phyloP scores from a whole-genome alignment of 2,888 invertebrate genomes.

The Adineta ricciae region DNA sequence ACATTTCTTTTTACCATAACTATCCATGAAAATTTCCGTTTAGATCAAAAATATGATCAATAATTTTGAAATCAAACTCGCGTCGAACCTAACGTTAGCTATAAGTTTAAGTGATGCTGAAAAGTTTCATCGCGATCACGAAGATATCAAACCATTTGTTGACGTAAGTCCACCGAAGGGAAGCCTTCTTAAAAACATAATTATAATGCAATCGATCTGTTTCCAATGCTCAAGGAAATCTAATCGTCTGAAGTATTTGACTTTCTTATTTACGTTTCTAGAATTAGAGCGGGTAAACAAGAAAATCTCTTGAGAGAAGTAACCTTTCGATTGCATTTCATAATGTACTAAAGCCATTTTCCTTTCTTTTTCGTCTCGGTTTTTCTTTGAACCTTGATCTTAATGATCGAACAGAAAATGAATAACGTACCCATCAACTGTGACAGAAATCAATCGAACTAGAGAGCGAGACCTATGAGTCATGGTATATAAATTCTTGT shows the following conservation, averaged over 20 bases:
- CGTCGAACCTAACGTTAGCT: neutral
- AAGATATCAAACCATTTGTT: conserved; percentile 7
- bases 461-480: too few species aligned
- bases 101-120: conserved; percentile 13
- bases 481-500: too few species aligned
- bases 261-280: too few species aligned
- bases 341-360: neutral
- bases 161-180: neutral
- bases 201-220: neutral
- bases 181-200: too few species aligned
- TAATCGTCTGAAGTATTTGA: too few species aligned
- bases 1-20: neutral
- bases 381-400: neutral
- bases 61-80: conserved; percentile 13
- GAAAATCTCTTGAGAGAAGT: too few species aligned
- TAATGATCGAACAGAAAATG: too few species aligned
- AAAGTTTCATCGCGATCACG: neutral
- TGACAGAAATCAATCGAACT: too few species aligned
- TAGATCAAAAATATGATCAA: conserved; percentile 1
- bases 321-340: too few species aligned
- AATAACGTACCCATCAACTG: too few species aligned
- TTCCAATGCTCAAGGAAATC: too few species aligned
- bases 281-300: too few species aligned
- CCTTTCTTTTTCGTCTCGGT: neutral
- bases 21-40: neutral